Base-by-base conservation (phyloP, 2,888 invertebrate genomes). In the Xestia ashworthii region DNA sequence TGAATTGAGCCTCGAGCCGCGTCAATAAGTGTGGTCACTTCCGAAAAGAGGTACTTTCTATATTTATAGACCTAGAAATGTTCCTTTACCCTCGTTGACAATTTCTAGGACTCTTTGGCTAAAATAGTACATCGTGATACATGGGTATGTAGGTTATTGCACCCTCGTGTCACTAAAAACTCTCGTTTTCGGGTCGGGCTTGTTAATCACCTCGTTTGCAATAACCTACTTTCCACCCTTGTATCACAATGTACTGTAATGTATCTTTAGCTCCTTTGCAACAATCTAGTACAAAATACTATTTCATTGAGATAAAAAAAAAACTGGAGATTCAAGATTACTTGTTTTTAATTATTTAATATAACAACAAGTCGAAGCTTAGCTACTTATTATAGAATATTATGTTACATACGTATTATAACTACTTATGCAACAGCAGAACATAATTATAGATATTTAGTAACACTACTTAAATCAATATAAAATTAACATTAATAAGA, bases 241-340 rank as follows among this genome's bases (percentile, higher is more conserved):
- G 32, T 32, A 32, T 32, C 32, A 32, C 32, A 32, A 32, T 32
- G 32, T 32, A 32, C 32, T 32, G n/a, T n/a, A n/a, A n/a, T n/a
- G n/a, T n/a, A 32, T 32, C 32, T 32, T 3, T 8, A 8, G 16
- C 16, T 12, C 25, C 6, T 25, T 25, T 25, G 6, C 16, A 60
- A 60, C 5, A 9, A 60, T 32, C 16, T 60, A 19, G 62, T 11
- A 4, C 22, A 11, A 62, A 19, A 9, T 19, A 38, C 3, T 11
- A 62, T 62, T 62, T 32, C 0, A 12, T 1, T 16, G 2, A n/a
- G 1, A 25, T 1, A 41, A 60, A 71, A 58, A 71, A 73, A 3
- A 65, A 67, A 53, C 46, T n/a, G 14, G 65, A 76, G 53, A 74
- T 75, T 71, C 55, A 72, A 76, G 0, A 41, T 38, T 8, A 22